phyloP scores from a whole-genome alignment of 2,797 vertebrate genomes.

The Myripristis jacobus region DNA sequence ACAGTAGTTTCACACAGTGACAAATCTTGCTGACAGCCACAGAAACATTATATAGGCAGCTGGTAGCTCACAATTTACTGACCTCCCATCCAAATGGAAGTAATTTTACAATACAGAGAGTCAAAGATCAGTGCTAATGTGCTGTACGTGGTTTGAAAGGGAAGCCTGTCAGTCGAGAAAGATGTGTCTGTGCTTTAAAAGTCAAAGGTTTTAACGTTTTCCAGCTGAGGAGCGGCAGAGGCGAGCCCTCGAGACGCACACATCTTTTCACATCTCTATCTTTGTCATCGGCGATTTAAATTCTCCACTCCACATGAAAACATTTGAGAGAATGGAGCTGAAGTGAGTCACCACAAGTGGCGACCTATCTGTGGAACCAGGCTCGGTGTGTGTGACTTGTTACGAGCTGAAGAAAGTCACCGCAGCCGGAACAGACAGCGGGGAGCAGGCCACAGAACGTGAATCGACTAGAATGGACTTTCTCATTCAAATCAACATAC shows the following conservation, averaged over 20 bases:
- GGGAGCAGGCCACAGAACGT: too few species aligned
- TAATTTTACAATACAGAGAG: background rate
- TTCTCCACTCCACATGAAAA: background rate
- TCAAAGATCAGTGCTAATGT: background rate
- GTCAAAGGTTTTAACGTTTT: constrained; percentile 1
- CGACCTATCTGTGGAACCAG: background rate
- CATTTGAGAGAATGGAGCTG: background rate
- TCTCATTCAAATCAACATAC: too few species aligned
- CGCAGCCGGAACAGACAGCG: constrained; percentile 12
- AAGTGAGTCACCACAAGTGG: constrained; percentile 26
- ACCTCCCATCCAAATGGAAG: background rate
- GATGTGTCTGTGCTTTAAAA: background rate
- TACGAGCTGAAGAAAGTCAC: constrained; percentile 20
- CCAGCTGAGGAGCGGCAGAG: constrained; percentile 2
- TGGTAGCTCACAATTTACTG: background rate
- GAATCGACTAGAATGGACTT: too few species aligned
- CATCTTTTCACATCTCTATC: background rate
- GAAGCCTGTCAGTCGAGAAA: background rate
- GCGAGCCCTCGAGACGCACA: background rate
- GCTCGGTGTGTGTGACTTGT: constrained; percentile 1
- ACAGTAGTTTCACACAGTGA: background rate
- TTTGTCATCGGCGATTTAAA: constrained; percentile 9
- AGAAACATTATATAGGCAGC: too few species aligned
- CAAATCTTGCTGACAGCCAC: too few species aligned
- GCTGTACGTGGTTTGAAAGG: background rate